Percentiles rank a stretch among this genome's conserved stretches.
Conservation (phyloP, 2,888 invertebrate genomes). For the Synanthedon vespiformis region DNA sequence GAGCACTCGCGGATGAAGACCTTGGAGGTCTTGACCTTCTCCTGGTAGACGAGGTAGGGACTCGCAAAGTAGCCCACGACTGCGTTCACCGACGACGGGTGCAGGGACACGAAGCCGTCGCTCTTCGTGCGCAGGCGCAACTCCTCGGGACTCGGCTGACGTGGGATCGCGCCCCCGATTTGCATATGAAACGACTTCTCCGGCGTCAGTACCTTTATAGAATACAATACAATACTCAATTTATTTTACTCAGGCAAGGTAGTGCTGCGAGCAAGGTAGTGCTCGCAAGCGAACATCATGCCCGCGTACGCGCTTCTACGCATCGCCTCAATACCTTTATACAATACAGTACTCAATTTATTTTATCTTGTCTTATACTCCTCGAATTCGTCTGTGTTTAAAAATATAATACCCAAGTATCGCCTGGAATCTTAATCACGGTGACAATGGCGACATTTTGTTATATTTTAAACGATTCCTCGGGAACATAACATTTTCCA, state of each 20-base stretch:
- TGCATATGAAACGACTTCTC: constrained; percentile 81
- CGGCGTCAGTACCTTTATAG: constrained; percentile 75
- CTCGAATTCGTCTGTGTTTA: no score
- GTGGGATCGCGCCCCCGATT: constrained; percentile 79
- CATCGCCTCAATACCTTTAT: constrained; percentile 75
- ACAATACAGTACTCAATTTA: no score
- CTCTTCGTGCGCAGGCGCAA: constrained; percentile 79
- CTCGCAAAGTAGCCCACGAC: constrained; percentile 74
- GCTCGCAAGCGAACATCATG: no score
- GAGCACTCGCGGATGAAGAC: constrained; percentile 85
- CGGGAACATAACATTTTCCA: no score
- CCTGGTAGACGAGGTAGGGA: constrained; percentile 85
- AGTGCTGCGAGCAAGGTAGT: no score
- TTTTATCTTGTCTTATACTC: no score
- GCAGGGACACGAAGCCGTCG: constrained; percentile 79
- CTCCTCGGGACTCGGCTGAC: constrained; percentile 77
- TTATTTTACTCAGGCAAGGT: no score
- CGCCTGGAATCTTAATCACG: no score
- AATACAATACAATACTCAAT: neutral
- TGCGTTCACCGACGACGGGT: constrained; percentile 83
- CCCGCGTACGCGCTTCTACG: no score
- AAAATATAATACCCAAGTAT: no score
- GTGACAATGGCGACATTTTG: no score
- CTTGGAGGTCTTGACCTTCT: constrained; percentile 83
- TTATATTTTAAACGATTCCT: no score